Base-by-base conservation (phyloP, 1,140 invertebrate species). In the Propsilocerus akamusi region DNA sequence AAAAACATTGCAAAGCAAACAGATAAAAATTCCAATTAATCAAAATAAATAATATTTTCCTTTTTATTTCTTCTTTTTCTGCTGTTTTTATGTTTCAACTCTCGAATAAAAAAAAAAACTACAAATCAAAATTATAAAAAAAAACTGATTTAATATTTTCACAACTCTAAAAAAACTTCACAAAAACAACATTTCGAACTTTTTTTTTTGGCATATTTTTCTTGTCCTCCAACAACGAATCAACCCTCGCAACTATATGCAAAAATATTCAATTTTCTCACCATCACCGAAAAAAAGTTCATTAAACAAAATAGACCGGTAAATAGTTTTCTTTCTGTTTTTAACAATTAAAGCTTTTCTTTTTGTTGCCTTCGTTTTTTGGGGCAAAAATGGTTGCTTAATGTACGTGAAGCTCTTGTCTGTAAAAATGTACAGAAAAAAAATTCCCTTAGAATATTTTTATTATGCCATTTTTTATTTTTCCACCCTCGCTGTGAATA, bases 231-330 rank as follows among this genome's bases (percentile, higher is more conserved):
- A n/a, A n/a, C n/a, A n/a, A n/a, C n/a, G n/a, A n/a, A n/a, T n/a
- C n/a, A n/a, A n/a, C n/a, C n/a, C n/a, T n/a, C n/a, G n/a, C n/a
- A n/a, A n/a, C n/a, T n/a, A n/a, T n/a, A n/a, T n/a, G n/a, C n/a
- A n/a, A n/a, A 37, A 37, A 7, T 14, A 37, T 37, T 37, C 32
- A 14, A 14, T 12, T 12, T 30, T 12, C 28, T 12, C 14, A 30
- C 11, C 6, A n/a, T 14, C 14, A 37, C 10, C 6, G 20, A n/a
- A 14, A 37, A 37, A 41, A 41, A 41, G 34, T 41, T 41, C 34
- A 41, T 41, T 41, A 20, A 41, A 41, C 34, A 41, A 41, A 41
- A 41, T 41, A 41, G 34, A n/a, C 34, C 34, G 34, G 34, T 41
- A 41, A 41, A 41, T 41, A 41, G 12, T 41, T 20, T 17, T 30